Conservation (phyloP, 1,140 invertebrate genomes). For the Ooceraea biroi region DNA sequence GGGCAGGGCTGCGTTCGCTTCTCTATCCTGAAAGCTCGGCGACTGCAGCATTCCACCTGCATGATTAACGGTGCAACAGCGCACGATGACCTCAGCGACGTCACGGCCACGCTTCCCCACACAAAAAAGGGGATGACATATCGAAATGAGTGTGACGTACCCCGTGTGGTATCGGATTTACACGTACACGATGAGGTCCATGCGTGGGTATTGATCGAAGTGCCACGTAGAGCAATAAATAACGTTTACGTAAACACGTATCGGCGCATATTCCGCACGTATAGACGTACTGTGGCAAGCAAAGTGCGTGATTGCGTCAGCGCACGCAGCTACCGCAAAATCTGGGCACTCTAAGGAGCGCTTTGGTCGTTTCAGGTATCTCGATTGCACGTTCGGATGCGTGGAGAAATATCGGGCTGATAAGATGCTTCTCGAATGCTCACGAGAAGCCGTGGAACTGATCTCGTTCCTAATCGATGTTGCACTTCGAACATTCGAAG, state of each 20-base stretch:
- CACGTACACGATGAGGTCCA: constrained; percentile 21
- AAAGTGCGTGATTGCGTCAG: constrained; percentile 51
- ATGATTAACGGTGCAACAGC: constrained; percentile 26
- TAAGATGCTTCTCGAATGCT: background rate
- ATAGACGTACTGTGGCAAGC: constrained; percentile 14
- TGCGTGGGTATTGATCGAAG: background rate
- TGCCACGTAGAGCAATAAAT: background rate
- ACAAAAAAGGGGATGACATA: constrained; percentile 34
- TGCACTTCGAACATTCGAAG: no score
- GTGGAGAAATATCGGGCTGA: background rate
- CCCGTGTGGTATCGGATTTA: constrained; percentile 12
- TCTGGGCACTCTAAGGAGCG: no score
- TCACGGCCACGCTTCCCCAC: constrained; percentile 39
- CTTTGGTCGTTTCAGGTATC: no score
- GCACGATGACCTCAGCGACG: constrained; percentile 30
- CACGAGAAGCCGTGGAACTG: background rate
- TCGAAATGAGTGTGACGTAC: constrained; percentile 51
- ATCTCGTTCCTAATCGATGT: no score
- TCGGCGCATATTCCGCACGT: background rate
- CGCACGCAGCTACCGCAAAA: background rate
- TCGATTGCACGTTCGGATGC: constrained; percentile 34
- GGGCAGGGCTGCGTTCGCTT: no score
- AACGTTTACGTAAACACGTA: constrained; percentile 15
- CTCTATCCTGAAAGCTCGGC: background rate
- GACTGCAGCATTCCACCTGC: constrained; percentile 8